These are phyloP conservation scores for Callimorpha dominula DNA, from an alignment of 2,888 invertebrate species.

Conservation along the genomic window DNA sequence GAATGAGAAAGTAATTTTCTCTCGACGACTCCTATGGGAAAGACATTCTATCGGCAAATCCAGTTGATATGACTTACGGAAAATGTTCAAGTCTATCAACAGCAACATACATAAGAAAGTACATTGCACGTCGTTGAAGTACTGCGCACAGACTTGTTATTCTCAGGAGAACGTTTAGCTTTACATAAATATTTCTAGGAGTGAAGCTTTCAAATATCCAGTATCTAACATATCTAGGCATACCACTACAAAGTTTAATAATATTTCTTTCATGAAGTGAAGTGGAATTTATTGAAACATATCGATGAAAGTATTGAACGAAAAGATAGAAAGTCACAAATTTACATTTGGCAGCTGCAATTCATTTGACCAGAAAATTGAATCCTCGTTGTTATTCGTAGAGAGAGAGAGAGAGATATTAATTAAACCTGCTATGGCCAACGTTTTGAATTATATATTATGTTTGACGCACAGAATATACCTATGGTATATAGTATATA, in stretches of 20 bases:
- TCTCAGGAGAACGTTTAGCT: not conserved
- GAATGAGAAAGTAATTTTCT: constrained; percentile 53
- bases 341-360: constrained; percentile 60
- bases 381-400: constrained; percentile 69
- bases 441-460: constrained; percentile 48
- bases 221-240: not conserved
- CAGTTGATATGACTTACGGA: constrained; percentile 37
- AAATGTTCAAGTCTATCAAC: constrained; percentile 33
- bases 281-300: not conserved
- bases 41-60: constrained; percentile 35
- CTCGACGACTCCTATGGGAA: constrained; percentile 51
- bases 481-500: not conserved
- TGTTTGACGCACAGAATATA: constrained; percentile 19
- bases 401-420: constrained; percentile 63
- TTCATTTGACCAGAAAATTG: constrained; percentile 78
- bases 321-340: constrained; percentile 46
- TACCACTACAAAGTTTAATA: not conserved
- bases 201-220: not conserved
- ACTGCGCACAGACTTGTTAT: constrained; percentile 1
- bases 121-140: constrained; percentile 1
- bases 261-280: not conserved
- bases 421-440: constrained; percentile 66
- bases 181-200: not conserved
- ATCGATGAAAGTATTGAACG: not conserved
- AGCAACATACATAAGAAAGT: constrained; percentile 17